Evolutionary conservation across 2,888 invertebrate genomes (phyloP).

Genomic region (Netelia fuscicornis): DNA sequence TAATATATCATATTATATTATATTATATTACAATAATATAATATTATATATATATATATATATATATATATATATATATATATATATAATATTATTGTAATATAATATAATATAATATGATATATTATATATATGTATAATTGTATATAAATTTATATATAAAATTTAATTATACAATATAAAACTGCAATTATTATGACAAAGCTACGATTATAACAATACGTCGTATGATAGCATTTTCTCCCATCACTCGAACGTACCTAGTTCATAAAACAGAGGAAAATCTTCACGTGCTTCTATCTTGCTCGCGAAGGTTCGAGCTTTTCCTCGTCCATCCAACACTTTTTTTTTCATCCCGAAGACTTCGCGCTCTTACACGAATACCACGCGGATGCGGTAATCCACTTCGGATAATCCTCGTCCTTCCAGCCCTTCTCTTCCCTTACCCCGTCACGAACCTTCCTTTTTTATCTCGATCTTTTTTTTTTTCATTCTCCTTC

Average conservation of each 20-base stretch:
- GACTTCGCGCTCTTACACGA: conserved; percentile 23
- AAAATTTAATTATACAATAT: not conserved
- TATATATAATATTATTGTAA: too few relatives aligned
- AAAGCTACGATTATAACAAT: not conserved
- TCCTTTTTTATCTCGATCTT: conserved; percentile 4
- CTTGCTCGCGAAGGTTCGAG: not conserved
- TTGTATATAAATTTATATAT: not conserved
- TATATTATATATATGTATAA: not conserved
- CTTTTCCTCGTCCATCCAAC: not conserved
- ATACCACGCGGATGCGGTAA: conserved; percentile 65
- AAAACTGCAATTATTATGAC: not conserved
- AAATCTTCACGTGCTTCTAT: not conserved
- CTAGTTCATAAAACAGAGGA: not conserved
- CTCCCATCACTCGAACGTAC: not conserved
- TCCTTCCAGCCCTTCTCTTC: conserved; percentile 56
- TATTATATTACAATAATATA: too few relatives aligned
- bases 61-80: too few relatives aligned
- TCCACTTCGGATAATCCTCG: conserved; percentile 72
- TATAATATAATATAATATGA: too few relatives aligned
- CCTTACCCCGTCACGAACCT: not conserved
- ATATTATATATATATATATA: too few relatives aligned
- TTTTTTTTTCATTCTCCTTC: not conserved
- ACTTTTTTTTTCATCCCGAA: conserved; percentile 41
- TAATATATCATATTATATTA: too few relatives aligned
- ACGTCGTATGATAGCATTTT: not conserved